phyloP scores from a whole-genome alignment of 2,888 invertebrate genomes.

The Hydroisotoma schaefferi region DNA sequence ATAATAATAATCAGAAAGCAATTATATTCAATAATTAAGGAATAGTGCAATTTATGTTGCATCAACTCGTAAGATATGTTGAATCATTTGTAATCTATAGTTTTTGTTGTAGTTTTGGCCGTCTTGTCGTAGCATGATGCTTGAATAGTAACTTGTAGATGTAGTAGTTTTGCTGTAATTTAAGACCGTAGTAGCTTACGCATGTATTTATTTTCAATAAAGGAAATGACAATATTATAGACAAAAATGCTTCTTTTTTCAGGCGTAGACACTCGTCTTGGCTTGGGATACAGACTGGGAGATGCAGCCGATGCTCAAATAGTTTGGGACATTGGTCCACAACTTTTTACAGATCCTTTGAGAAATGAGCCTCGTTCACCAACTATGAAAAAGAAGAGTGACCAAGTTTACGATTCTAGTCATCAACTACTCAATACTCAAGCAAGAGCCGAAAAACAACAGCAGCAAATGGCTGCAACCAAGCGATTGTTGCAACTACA shows the following conservation, averaged over 20 bases:
- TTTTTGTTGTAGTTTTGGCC: too few species aligned
- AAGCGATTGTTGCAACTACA: neutral
- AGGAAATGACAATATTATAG: too few species aligned
- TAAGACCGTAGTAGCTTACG: too few species aligned
- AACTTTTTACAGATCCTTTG: conserved; percentile 46
- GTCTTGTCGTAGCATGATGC: too few species aligned
- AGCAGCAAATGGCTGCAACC: neutral
- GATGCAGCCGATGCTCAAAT: conserved; percentile 48
- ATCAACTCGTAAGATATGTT: conserved; percentile 4
- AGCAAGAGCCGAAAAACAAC: neutral
- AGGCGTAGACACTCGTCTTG: conserved; percentile 48
- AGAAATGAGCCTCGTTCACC: conserved; percentile 35
- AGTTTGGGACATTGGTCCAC: conserved; percentile 48
- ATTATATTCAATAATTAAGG: too few species aligned
- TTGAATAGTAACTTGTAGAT: too few species aligned
- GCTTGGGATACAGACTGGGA: conserved; percentile 47
- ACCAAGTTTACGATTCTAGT: neutral
- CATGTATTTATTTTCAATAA: too few species aligned
- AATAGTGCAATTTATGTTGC: conserved; percentile 4
- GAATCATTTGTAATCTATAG: too few species aligned
- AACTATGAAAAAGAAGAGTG: conserved; percentile 3
- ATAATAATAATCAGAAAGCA: neutral
- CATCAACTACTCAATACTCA: conserved; percentile 16
- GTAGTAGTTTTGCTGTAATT: too few species aligned
- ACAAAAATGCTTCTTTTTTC: neutral